Percentiles rank a stretch among this genome's conserved stretches.
Conservation (phyloP, 2,113 vertebrate genomes). For the Paralichthys olivaceus region DNA sequence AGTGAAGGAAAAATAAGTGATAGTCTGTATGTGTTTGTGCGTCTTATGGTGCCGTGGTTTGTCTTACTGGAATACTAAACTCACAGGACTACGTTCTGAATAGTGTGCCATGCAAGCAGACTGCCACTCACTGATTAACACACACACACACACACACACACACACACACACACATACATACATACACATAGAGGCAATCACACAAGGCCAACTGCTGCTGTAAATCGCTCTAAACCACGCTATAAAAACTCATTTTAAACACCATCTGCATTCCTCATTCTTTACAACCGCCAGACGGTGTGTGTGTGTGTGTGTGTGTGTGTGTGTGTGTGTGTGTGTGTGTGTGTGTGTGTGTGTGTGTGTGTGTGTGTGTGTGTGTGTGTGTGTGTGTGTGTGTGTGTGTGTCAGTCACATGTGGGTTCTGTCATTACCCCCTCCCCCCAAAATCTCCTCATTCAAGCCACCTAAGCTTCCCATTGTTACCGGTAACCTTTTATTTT, state of each 20-base stretch:
- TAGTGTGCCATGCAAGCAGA: neutral
- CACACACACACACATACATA: neutral
- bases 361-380: constrained; percentile 22
- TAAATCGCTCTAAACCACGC: constrained; percentile 63
- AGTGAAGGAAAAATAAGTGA: neutral
- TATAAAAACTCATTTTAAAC: constrained; percentile 73
- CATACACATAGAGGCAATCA: constrained; percentile 16
- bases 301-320: constrained; percentile 32
- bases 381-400: constrained; percentile 33
- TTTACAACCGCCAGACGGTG: constrained; percentile 54
- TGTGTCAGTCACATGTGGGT: neutral
- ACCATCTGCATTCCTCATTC: constrained; percentile 66
- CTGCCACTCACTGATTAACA: constrained; percentile 40
- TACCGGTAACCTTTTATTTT: constrained; percentile 25
- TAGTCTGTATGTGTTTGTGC: neutral
- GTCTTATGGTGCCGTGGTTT: constrained; percentile 9
- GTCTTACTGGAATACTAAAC: constrained; percentile 28
- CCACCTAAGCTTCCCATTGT: constrained; percentile 45
- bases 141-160: constrained; percentile 15
- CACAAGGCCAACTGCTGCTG: constrained; percentile 38
- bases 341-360: constrained; percentile 27
- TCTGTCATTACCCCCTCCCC: constrained; percentile 18
- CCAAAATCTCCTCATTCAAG: constrained; percentile 36
- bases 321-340: constrained; percentile 42
- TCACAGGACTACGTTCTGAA: neutral